Evolutionary conservation across 1,140 invertebrate genomes (phyloP).

Genomic region (Bombyx mandarina): DNA sequence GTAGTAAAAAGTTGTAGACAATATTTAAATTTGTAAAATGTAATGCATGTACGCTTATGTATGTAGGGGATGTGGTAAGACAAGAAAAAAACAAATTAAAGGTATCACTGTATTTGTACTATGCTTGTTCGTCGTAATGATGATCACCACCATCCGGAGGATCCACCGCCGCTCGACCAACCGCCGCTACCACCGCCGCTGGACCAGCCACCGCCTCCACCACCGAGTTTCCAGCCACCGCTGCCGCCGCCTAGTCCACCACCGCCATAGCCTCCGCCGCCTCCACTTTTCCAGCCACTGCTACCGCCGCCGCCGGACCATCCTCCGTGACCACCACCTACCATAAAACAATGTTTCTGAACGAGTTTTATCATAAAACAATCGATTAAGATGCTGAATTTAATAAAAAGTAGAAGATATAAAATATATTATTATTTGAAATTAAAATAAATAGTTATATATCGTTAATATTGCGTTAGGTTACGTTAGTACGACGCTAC

Average conservation of each 20-base stretch:
- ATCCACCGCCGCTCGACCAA: constrained; percentile 25
- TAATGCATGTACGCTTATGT: neutral
- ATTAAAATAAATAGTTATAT: too few species aligned
- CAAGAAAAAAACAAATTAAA: constrained; percentile 13
- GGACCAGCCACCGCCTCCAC: constrained; percentile 14
- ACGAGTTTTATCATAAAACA: too few species aligned
- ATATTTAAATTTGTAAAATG: too few species aligned
- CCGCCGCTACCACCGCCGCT: constrained; percentile 25
- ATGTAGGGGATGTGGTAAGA: neutral
- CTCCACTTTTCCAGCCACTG: constrained; percentile 23
- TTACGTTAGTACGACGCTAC: too few species aligned
- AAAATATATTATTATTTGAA: too few species aligned
- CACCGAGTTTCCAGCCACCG: constrained; percentile 12
- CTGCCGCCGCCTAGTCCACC: constrained; percentile 12
- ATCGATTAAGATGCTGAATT: too few species aligned
- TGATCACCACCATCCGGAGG: constrained; percentile 46
- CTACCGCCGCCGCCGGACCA: constrained; percentile 22
- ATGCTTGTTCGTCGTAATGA: constrained; percentile 8
- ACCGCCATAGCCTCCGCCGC: constrained; percentile 15
- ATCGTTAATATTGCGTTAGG: too few species aligned
- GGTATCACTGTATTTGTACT: constrained; percentile 35
- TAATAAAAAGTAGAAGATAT: too few species aligned
- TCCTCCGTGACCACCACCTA: constrained; percentile 16
- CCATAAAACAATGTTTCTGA: neutral
- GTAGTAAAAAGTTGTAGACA: too few species aligned